Base-by-base conservation (phyloP, 2,888 invertebrate species). In the Anticlea derivata region DNA sequence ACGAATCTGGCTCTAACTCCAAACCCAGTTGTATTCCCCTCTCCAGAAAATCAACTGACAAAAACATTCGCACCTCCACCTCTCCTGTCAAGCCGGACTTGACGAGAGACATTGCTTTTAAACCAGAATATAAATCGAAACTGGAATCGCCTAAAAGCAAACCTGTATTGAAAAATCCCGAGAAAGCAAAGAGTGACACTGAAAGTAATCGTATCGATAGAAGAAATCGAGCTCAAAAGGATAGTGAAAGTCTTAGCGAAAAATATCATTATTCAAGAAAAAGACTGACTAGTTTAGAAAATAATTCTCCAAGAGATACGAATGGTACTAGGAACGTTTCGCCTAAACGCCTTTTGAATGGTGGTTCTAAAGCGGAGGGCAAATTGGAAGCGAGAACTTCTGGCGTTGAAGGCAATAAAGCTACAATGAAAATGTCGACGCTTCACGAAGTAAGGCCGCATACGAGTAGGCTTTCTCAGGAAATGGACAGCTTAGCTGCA, bases 401-500 rank as follows among this genome's bases (percentile, higher is more conserved):
- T 70, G 70, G 61, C 48, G 52, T 79, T 71, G 78, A 75, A 66
- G 69, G 73, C 63, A 70, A 66, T 61, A 78, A 78, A 72, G 68
- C 66, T 63, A 72, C 60, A 54, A 64, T 70, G 61, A 84, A 81
- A 65, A 88, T 90, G 86, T 85, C 87, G 66, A 86, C 84, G 39
- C 78, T 90, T 61, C 89, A 89, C 50, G 88, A 87, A 83, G 79
- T 87, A 60, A 82, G 85, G 75, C 80, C 86, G 60, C 88, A 86
- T 63, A 61, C 80, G 23, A 75, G 74, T 68, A 79, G 90, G 76
- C 83, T 90, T 72, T 89, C 90, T 44, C 92, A 92, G 65, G 91
- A 92, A 73, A 92, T 94, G 87, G 93, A 94, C 65, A 93, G 92
- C 69, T 83, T 94, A 75, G 92, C 93, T 57, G 93, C 92, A 24